Evolutionary conservation across 2,888 invertebrate genomes (phyloP), one percentile per base, ranked within the genome.

Genomic region (Archips crataeganus): DNA sequence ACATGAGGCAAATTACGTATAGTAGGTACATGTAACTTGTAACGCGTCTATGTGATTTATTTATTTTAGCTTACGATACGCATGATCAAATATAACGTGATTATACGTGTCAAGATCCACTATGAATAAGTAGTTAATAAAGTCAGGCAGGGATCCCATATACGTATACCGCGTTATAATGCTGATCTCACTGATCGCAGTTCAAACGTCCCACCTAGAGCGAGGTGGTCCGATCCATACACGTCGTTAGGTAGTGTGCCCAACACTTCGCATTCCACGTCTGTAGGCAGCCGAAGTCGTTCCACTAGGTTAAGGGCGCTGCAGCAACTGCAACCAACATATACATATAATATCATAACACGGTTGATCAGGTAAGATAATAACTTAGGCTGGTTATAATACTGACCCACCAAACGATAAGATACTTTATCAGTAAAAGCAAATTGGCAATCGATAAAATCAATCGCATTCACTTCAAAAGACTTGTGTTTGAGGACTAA

Each of bases 181-280:
- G 81, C 74, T 8, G 81, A 77, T 45, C 79, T 81, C 76, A 70
- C 68, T 0, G 81, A 78, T 9, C 74, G 80, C 57, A 97, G 87
- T 76, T 95, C 95, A 89, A 98, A 98, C 74, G 95, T 94, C 0
- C 97, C 97, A 1, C 96, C 95, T n/a, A 98, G 89, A 23, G 96
- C 95, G n/a, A 98, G 95, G 87, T 98, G 98, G 90, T 98, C 98
- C 0, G 98, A 98, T 0, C 97, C 97, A 69, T 96, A 94, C 2
- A 90, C 89, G 60, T 92, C 89, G 87, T 98, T 98, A 32, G 99
- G 99, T 80, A 99, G 95, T 9, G 85, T 85, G 11, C 85, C 85
- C 92, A 96, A 71, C 77, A 79, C 77, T 79, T 83, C 77, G 75
- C 97, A 96, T 78, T 98, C 95, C 0, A 85, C 78, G 0, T 90